phyloP scores from a whole-genome alignment of 2,113 vertebrate species.

The Amphilophus citrinellus region DNA sequence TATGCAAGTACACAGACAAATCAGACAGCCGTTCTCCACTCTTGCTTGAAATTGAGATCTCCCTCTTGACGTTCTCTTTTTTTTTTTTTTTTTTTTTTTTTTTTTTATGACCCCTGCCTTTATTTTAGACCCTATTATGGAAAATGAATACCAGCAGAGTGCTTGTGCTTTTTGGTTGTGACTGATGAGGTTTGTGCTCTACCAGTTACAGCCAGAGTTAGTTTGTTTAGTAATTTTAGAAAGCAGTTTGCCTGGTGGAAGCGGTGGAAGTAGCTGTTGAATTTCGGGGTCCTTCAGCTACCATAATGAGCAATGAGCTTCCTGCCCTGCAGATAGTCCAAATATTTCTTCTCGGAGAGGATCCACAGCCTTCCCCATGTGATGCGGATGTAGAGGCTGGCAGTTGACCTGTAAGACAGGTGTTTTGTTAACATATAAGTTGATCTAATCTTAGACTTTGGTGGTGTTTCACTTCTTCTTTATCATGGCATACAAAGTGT shows the following conservation, averaged over 20 bases:
- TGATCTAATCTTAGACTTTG: slow-evolving; percentile 24
- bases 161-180: slow-evolving; percentile 30
- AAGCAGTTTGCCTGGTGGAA: slow-evolving; percentile 9
- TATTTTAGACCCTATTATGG: slow-evolving; percentile 6
- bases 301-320: slow-evolving; percentile 29
- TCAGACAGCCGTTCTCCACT: slow-evolving; percentile 45
- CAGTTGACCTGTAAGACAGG: slow-evolving; percentile 68
- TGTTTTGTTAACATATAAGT: slow-evolving; percentile 27
- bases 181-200: neutral
- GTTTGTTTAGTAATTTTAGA: slow-evolving; percentile 50
- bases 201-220: slow-evolving; percentile 23
- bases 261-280: slow-evolving; percentile 17
- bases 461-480: slow-evolving; percentile 3
- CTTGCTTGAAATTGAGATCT: slow-evolving; percentile 1
- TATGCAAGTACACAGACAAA: slow-evolving; percentile 69
- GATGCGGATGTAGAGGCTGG: slow-evolving; percentile 46
- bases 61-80: neutral
- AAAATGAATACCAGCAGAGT: slow-evolving; percentile 45
- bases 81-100: neutral
- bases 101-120: neutral
- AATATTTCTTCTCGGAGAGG: slow-evolving; percentile 54
- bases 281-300: slow-evolving; percentile 2
- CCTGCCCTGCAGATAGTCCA: slow-evolving; percentile 45
- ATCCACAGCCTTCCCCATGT: slow-evolving; percentile 29
- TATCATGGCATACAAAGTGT: neutral